Evolutionary conservation across 2,888 invertebrate genomes (phyloP), one percentile per base, ranked within the genome.

Genomic region (Cataglyphis altisquamis): DNA sequence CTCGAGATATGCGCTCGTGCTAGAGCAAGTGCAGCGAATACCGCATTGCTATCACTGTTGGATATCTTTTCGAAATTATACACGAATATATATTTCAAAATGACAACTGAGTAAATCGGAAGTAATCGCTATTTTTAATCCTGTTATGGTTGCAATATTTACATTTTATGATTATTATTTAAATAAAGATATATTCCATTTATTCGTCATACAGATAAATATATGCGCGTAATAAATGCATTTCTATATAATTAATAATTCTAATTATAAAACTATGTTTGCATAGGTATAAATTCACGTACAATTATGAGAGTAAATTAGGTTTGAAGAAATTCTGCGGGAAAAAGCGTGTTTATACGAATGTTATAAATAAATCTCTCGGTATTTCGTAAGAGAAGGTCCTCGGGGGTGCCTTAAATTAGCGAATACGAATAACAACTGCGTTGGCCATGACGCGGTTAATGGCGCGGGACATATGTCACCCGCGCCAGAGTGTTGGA

Each of bases 1-100:
- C 87, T 87, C 89, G 87, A 88, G 89, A 82, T 85, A 89, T 86
- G 87, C 85, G 78, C 86, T 77, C 72, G 82, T 80, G 72, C 66
- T 2, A 39, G 25, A 36, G 67, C 80, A 77, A 84, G 86, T 80
- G 68, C 82, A 66, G 63, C 75, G 45, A 78, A 60, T 67, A 45
- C 39, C 25, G 52, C 60, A 60, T 78, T 70, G 32, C 39, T 68
- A 57, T 6, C 18, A 25, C 21, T 15, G 63, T n/a, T 64, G 75
- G 12, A 39, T 25, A 12, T 5, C 55, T 66, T 66, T 77, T 77
- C 39, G 39, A 8, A 12, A 55, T 25, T 25, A 25, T 9, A 52
- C 52, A 64, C 55, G 63, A 8, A 39, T 32, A 39, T 32, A 21
- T 32, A 18, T 45, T 29, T 29, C 0, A 21, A 9, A 66, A 77